Evolutionary conservation across 2,888 invertebrate species (phyloP).

Genomic region (Digitonthophagus gazella): DNA sequence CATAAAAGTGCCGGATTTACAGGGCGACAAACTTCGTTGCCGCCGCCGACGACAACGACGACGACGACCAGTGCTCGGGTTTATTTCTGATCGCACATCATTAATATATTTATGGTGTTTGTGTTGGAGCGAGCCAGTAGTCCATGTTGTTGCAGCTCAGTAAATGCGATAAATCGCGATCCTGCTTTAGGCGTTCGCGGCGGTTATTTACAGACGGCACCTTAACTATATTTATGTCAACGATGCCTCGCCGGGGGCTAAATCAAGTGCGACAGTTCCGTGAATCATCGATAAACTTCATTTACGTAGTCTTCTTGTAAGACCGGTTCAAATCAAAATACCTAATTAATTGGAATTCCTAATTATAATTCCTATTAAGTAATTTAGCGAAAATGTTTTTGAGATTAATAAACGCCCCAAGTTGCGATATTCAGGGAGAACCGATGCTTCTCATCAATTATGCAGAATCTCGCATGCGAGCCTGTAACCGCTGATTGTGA

Average conservation of each 20-base stretch:
- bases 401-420: no score
- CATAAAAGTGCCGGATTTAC: slow-evolving; percentile 24
- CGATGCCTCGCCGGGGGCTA: background rate
- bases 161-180: background rate
- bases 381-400: no score
- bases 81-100: slow-evolving; percentile 19
- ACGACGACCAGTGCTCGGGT: slow-evolving; percentile 17
- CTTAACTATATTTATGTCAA: background rate
- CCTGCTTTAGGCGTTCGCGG: background rate
- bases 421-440: no score
- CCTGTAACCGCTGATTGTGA: no score
- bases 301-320: background rate
- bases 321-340: no score
- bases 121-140: background rate
- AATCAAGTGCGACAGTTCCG: background rate
- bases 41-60: slow-evolving; percentile 6
- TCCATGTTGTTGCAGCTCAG: background rate
- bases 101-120: slow-evolving; percentile 19
- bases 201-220: background rate
- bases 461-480: no score
- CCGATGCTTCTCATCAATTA: no score
- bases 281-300: background rate
- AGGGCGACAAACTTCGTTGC: slow-evolving; percentile 15
- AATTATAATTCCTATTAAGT: no score
- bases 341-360: no score